phyloP scores from a whole-genome alignment of 2,888 invertebrate species.

The Thecocarcelia acutangulata region DNA sequence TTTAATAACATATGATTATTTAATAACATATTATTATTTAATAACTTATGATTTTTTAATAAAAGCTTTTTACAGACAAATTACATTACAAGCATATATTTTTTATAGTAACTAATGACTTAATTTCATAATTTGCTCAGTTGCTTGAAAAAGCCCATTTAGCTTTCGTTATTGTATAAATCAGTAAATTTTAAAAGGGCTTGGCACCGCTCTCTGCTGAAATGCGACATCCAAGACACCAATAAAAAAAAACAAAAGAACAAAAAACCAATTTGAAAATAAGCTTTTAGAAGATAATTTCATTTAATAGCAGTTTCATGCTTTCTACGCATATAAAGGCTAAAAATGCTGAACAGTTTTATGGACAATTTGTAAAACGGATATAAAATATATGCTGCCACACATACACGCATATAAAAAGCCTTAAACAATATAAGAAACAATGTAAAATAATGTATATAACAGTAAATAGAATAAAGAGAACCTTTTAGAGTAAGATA shows the following conservation, averaged over 20 bases:
- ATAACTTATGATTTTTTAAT: not conserved
- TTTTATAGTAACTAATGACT: conserved; percentile 11
- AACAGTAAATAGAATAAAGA: too few species aligned
- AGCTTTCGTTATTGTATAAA: conserved; percentile 47
- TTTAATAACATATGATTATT: too few species aligned
- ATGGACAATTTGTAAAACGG: conserved; percentile 24
- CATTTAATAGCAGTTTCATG: conserved; percentile 58
- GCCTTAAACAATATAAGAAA: too few species aligned
- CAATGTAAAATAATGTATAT: too few species aligned
- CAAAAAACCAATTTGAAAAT: conserved; percentile 30
- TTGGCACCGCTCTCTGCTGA: not conserved
- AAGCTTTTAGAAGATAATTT: conserved; percentile 62
- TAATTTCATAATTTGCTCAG: conserved; percentile 20
- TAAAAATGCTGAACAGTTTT: not conserved
- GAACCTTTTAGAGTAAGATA: too few species aligned
- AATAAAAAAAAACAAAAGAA: conserved; percentile 10
- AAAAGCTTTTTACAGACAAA: too few species aligned
- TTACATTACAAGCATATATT: too few species aligned
- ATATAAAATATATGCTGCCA: conserved; percentile 17
- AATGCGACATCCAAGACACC: not conserved
- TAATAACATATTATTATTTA: too few species aligned
- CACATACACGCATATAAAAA: too few species aligned
- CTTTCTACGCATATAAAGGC: conserved; percentile 9
- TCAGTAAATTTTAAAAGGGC: not conserved
- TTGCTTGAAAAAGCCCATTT: too few species aligned